These are phyloP conservation scores for Busseola fusca DNA, from an alignment of 2,888 invertebrate species.

Conservation along the genomic window DNA sequence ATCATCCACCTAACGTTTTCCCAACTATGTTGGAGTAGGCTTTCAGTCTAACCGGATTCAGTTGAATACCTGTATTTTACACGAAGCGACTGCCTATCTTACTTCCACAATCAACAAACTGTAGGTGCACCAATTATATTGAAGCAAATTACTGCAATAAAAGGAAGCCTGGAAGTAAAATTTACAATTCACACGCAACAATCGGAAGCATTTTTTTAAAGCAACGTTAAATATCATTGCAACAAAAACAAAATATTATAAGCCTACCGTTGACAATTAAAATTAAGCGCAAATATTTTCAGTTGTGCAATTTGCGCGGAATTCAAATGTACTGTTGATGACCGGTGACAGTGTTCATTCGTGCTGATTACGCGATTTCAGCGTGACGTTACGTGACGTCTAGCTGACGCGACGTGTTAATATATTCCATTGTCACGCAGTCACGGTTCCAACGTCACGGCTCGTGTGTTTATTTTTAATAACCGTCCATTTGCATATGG, in stretches of 20 bases:
- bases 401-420: conserved; percentile 32
- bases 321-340: conserved; percentile 37
- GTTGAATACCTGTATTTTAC: no score
- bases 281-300: conserved; percentile 39
- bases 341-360: conserved; percentile 37
- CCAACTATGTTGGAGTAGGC: no score
- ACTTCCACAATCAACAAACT: neutral
- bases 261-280: neutral
- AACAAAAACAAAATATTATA: neutral
- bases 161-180: neutral
- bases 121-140: neutral
- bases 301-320: conserved; percentile 13
- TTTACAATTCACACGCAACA: neutral
- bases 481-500: neutral
- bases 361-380: conserved; percentile 28
- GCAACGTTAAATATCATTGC: conserved; percentile 1
- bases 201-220: neutral
- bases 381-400: conserved; percentile 22
- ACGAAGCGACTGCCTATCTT: no score
- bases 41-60: no score
- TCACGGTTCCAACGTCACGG: conserved; percentile 9
- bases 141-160: neutral
- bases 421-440: conserved; percentile 26
- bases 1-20: no score
- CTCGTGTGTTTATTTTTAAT: conserved; percentile 27